Evolutionary conservation across 2,888 invertebrate species (phyloP).

Genomic region (Aspidiotus destructor): DNA sequence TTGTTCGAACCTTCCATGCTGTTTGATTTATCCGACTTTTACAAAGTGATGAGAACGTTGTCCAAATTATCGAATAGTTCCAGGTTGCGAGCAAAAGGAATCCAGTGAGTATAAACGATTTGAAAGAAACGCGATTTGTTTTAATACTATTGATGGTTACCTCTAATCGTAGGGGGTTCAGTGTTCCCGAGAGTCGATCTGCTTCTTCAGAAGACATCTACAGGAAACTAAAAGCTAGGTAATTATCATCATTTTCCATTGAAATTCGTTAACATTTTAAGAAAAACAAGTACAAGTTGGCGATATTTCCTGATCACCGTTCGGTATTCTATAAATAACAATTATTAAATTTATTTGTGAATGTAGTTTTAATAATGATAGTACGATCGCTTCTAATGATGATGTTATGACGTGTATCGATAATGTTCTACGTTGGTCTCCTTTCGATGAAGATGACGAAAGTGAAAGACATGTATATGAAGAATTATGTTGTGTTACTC

Average conservation of each 20-base stretch:
- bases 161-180: slow-evolving; percentile 63
- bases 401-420: slow-evolving; percentile 22
- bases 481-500: slow-evolving; percentile 78
- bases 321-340: slow-evolving; percentile 1
- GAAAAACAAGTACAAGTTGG: neutral
- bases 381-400: slow-evolving; percentile 2
- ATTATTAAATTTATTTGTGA: too few species aligned
- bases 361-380: slow-evolving; percentile 30
- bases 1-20: slow-evolving; percentile 92
- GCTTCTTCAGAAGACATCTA: slow-evolving; percentile 76
- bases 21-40: slow-evolving; percentile 90
- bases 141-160: slow-evolving; percentile 10
- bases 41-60: slow-evolving; percentile 80
- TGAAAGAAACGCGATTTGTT: neutral
- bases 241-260: slow-evolving; percentile 40
- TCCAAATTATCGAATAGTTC: slow-evolving; percentile 77
- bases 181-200: slow-evolving; percentile 58
- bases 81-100: slow-evolving; percentile 54
- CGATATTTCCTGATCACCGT: neutral
- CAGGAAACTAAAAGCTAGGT: slow-evolving; percentile 65
- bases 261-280: neutral
- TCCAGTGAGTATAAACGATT: slow-evolving; percentile 54
- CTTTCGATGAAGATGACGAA: slow-evolving; percentile 35
- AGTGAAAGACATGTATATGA: slow-evolving; percentile 74
- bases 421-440: slow-evolving; percentile 29